Conservation (phyloP, 2,797 vertebrate genomes). For the Muraenolepis orangiensis region DNA sequence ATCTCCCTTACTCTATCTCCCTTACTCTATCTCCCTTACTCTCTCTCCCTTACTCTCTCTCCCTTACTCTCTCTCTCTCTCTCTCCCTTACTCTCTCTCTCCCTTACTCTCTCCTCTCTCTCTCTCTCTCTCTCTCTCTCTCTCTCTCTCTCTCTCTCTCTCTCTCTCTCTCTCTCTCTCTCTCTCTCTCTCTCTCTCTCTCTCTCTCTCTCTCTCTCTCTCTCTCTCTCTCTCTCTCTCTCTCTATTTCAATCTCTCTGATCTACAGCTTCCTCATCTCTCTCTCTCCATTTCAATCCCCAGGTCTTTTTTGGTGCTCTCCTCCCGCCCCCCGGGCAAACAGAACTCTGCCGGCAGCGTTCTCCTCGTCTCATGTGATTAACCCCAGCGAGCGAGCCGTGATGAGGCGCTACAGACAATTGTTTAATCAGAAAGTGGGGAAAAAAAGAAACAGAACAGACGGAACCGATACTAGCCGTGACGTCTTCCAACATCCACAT, state of each 20-base stretch:
- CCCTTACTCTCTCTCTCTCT: constrained; percentile 18
- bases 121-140: constrained; percentile 20
- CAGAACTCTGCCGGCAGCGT: too few species aligned
- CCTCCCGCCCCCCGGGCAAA: too few species aligned
- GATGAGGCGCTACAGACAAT: constrained; percentile 21
- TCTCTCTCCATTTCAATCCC: not conserved
- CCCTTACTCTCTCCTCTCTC: not conserved
- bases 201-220: not conserved
- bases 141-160: not conserved
- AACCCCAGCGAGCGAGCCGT: constrained; percentile 18
- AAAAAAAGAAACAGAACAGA: constrained; percentile 48
- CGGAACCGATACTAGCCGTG: constrained; percentile 39
- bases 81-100: not conserved
- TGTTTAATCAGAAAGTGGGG: not conserved
- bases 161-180: not conserved
- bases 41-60: constrained; percentile 1
- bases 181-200: constrained; percentile 32
- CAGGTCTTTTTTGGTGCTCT: not conserved
- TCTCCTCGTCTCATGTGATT: too few species aligned
- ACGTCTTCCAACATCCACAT: constrained; percentile 18
- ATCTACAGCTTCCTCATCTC: not conserved
- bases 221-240: not conserved
- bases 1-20: not conserved
- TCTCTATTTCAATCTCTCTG: not conserved
- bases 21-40: constrained; percentile 10